These are phyloP conservation scores for Fundulus diaphanus DNA, from an alignment of 2,797 vertebrate species.

Conservation along the genomic window DNA sequence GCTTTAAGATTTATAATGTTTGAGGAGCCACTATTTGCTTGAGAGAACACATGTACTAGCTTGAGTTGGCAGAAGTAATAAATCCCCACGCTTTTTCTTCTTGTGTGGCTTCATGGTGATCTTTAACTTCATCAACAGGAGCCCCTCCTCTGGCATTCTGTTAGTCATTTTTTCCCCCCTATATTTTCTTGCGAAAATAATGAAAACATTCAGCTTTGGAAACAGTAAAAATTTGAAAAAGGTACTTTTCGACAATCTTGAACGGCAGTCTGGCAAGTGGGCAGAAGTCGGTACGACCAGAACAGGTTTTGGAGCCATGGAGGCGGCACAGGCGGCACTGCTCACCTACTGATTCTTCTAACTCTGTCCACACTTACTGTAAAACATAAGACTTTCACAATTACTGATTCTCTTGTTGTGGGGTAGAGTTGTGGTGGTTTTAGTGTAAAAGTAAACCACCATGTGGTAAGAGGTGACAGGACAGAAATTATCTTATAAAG, in stretches of 20 bases:
- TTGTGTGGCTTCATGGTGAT: not conserved
- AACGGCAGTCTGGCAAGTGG: not conserved
- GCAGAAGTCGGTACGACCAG: not conserved
- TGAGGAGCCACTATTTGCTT: constrained; percentile 26
- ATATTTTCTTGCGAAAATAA: not conserved
- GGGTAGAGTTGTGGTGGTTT: not conserved
- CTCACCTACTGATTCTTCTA: not conserved
- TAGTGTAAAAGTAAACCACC: not conserved
- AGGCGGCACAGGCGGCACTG: not conserved
- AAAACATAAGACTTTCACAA: not conserved
- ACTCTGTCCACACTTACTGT: not conserved
- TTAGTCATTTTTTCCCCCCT: not conserved
- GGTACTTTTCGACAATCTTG: not conserved
- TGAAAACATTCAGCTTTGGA: not conserved
- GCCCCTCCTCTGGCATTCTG: not conserved
- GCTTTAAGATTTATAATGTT: constrained; percentile 26
- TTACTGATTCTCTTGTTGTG: not conserved
- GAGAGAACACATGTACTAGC: constrained; percentile 14
- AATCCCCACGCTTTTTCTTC: constrained; percentile 9
- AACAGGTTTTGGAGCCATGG: not conserved
- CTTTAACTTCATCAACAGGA: not conserved
- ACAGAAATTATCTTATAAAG: no score
- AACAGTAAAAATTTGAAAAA: not conserved
- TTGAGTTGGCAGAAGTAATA: constrained; percentile 8
- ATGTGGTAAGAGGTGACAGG: not conserved